phyloP scores from a whole-genome alignment of 2,113 vertebrate genomes.

The Origma solitaria region DNA sequence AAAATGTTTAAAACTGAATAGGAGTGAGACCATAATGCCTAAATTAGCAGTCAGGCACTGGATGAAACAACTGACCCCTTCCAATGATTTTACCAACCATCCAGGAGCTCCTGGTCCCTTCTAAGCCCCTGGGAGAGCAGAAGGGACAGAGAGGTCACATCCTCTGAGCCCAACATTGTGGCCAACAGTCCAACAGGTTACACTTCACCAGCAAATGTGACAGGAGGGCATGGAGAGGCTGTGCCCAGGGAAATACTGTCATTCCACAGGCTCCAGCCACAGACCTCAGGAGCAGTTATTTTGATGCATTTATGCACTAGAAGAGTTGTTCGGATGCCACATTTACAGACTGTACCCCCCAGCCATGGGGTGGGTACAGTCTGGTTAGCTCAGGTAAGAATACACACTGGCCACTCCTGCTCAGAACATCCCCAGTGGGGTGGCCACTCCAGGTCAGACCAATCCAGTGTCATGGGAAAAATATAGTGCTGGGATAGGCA shows the following conservation, averaged over 20 bases:
- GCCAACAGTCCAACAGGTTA: not conserved
- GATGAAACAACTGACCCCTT: not conserved
- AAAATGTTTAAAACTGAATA: not conserved
- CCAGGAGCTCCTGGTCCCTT: not conserved
- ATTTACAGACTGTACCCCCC: not conserved
- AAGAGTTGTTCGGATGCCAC: not conserved
- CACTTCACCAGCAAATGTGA: not conserved
- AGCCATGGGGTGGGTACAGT: not conserved
- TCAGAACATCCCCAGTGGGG: not conserved
- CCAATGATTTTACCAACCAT: not conserved
- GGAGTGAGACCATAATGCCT: not conserved
- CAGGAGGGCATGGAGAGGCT: not conserved
- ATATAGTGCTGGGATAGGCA: not conserved
- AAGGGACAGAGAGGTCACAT: not conserved
- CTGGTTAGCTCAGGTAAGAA: not conserved
- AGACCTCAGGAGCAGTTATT: not conserved
- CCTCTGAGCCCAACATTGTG: fast-evolving
- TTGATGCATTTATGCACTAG: not conserved
- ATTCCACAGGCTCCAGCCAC: not conserved
- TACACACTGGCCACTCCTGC: not conserved
- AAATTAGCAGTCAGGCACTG: not conserved
- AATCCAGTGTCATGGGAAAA: not conserved
- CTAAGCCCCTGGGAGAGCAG: not conserved
- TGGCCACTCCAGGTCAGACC: not conserved
- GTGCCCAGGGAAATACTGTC: not conserved